Conservation (phyloP, 2,113 vertebrate genomes). For the Larimichthys crocea region DNA sequence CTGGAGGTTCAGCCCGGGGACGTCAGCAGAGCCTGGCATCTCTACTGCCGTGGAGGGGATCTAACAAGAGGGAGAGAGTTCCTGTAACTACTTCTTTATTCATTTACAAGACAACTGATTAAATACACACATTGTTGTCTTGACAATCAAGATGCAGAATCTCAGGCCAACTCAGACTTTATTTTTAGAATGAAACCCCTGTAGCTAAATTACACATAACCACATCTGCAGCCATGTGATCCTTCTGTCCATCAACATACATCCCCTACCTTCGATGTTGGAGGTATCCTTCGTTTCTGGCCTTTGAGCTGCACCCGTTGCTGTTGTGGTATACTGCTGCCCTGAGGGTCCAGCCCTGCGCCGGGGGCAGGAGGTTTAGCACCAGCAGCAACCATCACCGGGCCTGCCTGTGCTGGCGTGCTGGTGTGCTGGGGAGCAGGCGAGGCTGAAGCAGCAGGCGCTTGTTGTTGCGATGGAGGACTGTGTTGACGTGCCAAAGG, state of each 20-base stretch:
- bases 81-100: not conserved
- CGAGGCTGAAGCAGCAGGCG: constrained; percentile 59
- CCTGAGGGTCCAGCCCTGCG: constrained; percentile 84
- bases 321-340: constrained; percentile 80
- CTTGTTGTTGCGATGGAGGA: constrained; percentile 73
- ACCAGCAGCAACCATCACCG: constrained; percentile 72
- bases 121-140: not conserved
- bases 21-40: constrained; percentile 94
- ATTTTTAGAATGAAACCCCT: not conserved
- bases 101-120: not conserved
- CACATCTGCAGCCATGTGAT: not conserved
- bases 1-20: constrained; percentile 94
- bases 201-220: not conserved
- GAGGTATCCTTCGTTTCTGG: constrained; percentile 91
- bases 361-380: constrained; percentile 70
- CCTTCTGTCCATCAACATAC: not conserved
- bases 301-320: constrained; percentile 90
- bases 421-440: constrained; percentile 74
- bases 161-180: no score
- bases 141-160: not conserved
- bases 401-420: constrained; percentile 63
- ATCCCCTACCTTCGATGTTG: constrained; percentile 89
- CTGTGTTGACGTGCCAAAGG: constrained; percentile 80
- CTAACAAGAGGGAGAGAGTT: constrained; percentile 67
- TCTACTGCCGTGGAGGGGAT: constrained; percentile 95